These are phyloP conservation scores for Bryconaethiops microstoma DNA, from an alignment of 2,797 vertebrate genomes.

Conservation along the genomic window DNA sequence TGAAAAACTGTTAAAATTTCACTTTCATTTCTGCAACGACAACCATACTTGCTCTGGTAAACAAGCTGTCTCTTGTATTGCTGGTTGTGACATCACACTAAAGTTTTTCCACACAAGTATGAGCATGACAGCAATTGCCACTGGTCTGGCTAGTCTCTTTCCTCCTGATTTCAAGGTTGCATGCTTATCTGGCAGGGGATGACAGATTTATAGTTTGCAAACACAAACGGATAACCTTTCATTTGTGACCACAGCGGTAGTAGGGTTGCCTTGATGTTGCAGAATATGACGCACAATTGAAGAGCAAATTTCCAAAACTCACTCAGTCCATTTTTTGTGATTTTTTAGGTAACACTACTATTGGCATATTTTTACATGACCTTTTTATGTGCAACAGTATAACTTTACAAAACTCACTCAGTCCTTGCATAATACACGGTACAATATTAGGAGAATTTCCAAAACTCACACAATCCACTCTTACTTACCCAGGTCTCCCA, in stretches of 20 bases:
- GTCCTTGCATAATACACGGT: too few relatives aligned
- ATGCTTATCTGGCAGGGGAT: constrained; percentile 4
- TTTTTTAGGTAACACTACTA: too few relatives aligned
- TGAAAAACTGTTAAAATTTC: too few relatives aligned
- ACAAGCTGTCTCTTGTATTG: constrained; percentile 9
- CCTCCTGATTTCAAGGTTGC: constrained; percentile 8
- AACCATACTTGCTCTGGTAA: not conserved
- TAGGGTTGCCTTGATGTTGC: not conserved
- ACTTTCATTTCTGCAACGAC: not conserved
- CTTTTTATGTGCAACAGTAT: too few relatives aligned
- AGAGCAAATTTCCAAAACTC: too few relatives aligned
- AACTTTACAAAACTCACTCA: too few relatives aligned
- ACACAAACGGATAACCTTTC: not conserved
- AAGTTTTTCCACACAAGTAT: not conserved
- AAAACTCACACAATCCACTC: too few relatives aligned
- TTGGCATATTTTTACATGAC: too few relatives aligned
- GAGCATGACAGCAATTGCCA: not conserved
- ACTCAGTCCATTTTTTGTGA: too few relatives aligned
- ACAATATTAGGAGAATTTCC: too few relatives aligned
- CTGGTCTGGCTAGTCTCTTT: not conserved
- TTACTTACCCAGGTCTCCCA: too few relatives aligned
- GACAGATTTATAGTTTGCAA: not conserved
- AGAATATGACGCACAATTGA: too few relatives aligned
- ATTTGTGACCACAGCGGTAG: not conserved
- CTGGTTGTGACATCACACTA: not conserved